These are phyloP conservation scores for Nephrotoma appendiculata DNA, from an alignment of 2,888 invertebrate species.

Conservation along the genomic window DNA sequence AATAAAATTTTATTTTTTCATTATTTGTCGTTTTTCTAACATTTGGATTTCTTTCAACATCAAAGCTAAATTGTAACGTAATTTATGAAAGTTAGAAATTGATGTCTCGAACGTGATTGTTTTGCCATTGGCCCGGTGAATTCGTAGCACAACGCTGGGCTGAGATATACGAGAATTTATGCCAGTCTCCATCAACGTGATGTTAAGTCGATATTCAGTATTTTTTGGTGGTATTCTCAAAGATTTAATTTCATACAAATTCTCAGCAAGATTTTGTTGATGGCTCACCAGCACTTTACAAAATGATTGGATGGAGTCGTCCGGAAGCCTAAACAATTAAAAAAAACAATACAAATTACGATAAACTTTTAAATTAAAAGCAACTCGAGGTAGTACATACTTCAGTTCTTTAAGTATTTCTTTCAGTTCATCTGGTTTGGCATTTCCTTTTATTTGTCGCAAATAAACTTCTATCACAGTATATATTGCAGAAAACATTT, in stretches of 20 bases:
- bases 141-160: slow-evolving; percentile 37
- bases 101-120: slow-evolving; percentile 35
- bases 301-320: slow-evolving; percentile 37
- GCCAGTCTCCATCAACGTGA: slow-evolving; percentile 35
- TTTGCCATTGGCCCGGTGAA: slow-evolving; percentile 33
- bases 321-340: slow-evolving; percentile 25
- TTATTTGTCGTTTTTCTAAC: slow-evolving; percentile 31
- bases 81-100: slow-evolving; percentile 35
- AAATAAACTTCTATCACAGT: slow-evolving; percentile 35
- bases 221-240: slow-evolving; percentile 29
- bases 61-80: slow-evolving; percentile 36
- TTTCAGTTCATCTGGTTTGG: slow-evolving; percentile 34
- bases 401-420: slow-evolving; percentile 34
- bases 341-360: neutral
- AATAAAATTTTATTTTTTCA: slow-evolving; percentile 25
- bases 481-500: slow-evolving; percentile 35
- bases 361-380: neutral
- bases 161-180: slow-evolving; percentile 30
- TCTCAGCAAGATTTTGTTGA: slow-evolving; percentile 27
- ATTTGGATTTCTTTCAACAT: slow-evolving; percentile 36
- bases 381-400: slow-evolving; percentile 17
- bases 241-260: slow-evolving; percentile 30
- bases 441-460: slow-evolving; percentile 29
- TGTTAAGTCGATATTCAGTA: slow-evolving; percentile 37
- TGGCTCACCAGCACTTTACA: slow-evolving; percentile 36